Evolutionary conservation across 2,113 vertebrate species (phyloP).

Genomic region (Ariopsis seemanni): DNA sequence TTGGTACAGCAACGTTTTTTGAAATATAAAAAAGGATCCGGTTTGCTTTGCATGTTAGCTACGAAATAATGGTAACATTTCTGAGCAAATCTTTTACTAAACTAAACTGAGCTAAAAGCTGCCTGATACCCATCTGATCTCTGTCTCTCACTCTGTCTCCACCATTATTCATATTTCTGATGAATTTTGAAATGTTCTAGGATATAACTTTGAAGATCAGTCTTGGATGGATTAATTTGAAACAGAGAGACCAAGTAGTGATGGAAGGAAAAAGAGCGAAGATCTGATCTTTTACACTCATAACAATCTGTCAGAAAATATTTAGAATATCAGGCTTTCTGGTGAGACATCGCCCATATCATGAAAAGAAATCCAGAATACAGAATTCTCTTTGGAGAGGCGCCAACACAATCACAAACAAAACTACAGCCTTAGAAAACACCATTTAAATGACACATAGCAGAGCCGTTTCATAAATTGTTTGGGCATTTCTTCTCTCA

Average conservation of each 20-base stretch:
- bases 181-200: slow-evolving; percentile 18
- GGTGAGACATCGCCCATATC: slow-evolving; percentile 59
- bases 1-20: slow-evolving; percentile 11
- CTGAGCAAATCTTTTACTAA: background rate
- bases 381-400: slow-evolving; percentile 64
- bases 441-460: slow-evolving; percentile 59
- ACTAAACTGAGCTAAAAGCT: background rate
- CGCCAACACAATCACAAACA: slow-evolving; percentile 58
- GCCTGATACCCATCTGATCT: background rate
- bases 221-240: slow-evolving; percentile 4
- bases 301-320: slow-evolving; percentile 63
- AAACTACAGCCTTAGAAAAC: slow-evolving; percentile 60
- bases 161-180: background rate
- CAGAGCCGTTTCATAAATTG: slow-evolving; percentile 62
- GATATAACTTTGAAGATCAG: slow-evolving; percentile 27
- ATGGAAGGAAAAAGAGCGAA: slow-evolving; percentile 8
- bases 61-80: background rate
- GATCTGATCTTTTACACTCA: slow-evolving; percentile 49
- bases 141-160: background rate
- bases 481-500: slow-evolving; percentile 55
- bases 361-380: slow-evolving; percentile 54
- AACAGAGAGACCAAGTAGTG: slow-evolving; percentile 33
- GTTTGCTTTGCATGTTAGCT: background rate
- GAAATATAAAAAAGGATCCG: background rate
- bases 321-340: slow-evolving; percentile 63